A percentile compares a stretch with the other conserved stretches of the same genome.
Conservation (phyloP, 2,888 invertebrate genomes). For the Timema cristinae region DNA sequence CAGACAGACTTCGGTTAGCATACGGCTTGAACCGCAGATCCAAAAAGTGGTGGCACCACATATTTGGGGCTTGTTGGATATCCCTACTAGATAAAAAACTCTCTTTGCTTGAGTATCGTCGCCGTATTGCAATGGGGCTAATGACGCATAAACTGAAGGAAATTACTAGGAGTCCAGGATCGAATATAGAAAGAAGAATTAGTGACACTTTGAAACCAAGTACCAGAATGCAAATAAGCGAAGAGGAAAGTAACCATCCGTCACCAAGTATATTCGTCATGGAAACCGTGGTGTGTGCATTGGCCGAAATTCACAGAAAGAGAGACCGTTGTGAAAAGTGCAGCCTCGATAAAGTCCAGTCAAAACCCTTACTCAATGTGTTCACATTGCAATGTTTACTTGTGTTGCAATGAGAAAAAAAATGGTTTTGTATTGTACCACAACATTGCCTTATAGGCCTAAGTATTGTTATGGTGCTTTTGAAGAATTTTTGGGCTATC, state of each 20-base stretch:
- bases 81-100: slow-evolving; percentile 2
- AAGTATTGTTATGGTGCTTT: no score
- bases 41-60: slow-evolving; percentile 15
- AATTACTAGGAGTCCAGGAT: not conserved
- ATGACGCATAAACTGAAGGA: not conserved
- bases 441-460: no score
- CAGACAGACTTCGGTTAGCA: not conserved
- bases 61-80: slow-evolving; percentile 14
- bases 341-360: not conserved
- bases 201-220: not conserved
- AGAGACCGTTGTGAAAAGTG: no score
- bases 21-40: slow-evolving; percentile 12
- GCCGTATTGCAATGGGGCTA: not conserved
- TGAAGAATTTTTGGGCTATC: no score
- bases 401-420: not conserved
- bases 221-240: not conserved
- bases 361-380: not conserved
- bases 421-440: not conserved
- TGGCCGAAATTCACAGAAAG: not conserved
- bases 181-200: not conserved
- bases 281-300: no score
- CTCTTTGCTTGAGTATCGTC: slow-evolving; percentile 5
- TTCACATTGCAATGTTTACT: not conserved
- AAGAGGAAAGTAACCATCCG: no score
- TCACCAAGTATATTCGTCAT: no score